Base-by-base conservation (phyloP, 2,888 invertebrate species). In the Diaperis boleti region DNA sequence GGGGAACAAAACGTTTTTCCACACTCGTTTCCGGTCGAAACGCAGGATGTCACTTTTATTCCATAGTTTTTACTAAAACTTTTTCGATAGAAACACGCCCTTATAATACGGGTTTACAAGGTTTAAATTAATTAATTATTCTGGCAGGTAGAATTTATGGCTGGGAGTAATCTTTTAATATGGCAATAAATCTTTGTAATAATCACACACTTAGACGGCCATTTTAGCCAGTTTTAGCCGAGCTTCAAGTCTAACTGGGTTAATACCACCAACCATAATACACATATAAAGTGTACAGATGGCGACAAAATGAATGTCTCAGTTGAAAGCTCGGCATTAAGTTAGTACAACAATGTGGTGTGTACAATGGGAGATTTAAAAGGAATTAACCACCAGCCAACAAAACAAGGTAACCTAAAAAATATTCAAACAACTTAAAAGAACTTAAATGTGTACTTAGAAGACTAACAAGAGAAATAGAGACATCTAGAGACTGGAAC, bases 171-270 rank as follows among this genome's bases (percentile, higher is more conserved):
- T 61, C 61, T 54, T 35, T 61, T 61, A 61, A 61, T 61, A 55
- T 61, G 47, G 61, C 13, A 54, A 61, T 61, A 61, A 61, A 61
- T 61, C 61, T 54, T 61, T 54, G 47, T 55, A 61, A 61, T 61
- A 61, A 61, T 61, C 61, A 61, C 54, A 61, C 31, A 54, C 45
- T 54, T 39, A 45, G 61, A 61, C 54, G 47, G 41, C 41, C 41
- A 41, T 54, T 54, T 54, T 54, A 54, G 29, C 54, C 54, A 54
- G 42, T 54, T 54, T 54, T 54, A 54, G 10, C 15, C 41, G 29
- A 29, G 54, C 29, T 54, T 42, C 54, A 18, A 54, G 31, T 54
- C 29, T 54, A 54, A 54, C 54, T 54, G 42, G 54, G 54, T 54
- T 54, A 54, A 54, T 54, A 42, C 54, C 42, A 31, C 42, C 22